These are phyloP conservation scores for Amblyornis subalaris DNA, from an alignment of 2,113 vertebrate genomes.

Conservation along the genomic window DNA sequence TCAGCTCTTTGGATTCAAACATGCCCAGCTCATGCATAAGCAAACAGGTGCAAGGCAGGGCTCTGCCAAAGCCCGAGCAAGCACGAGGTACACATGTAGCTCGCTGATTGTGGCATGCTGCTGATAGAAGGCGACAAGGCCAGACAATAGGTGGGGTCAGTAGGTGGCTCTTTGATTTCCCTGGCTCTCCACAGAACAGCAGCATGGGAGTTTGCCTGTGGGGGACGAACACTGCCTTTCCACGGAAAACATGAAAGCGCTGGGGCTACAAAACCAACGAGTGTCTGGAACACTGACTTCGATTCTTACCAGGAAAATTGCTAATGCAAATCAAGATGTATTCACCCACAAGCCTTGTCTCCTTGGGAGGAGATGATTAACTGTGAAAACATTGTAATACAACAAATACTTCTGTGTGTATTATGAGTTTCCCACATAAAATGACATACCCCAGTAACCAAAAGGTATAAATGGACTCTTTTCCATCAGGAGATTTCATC, in stretches of 20 bases:
- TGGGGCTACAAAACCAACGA: neutral
- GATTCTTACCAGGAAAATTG: neutral
- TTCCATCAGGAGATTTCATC: neutral
- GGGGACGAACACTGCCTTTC: neutral
- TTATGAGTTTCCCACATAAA: neutral
- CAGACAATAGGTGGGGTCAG: constrained; percentile 75
- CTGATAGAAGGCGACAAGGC: constrained; percentile 72
- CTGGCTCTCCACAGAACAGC: constrained; percentile 55
- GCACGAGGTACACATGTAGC: constrained; percentile 75
- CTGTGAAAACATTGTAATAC: neutral
- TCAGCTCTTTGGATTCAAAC: constrained; percentile 65
- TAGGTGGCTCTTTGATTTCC: constrained; percentile 77
- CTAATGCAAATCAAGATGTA: neutral
- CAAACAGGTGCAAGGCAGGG: constrained; percentile 76
- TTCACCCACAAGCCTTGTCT: neutral
- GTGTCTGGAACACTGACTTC: neutral
- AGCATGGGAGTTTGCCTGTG: constrained; percentile 51
- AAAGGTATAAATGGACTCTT: rapidly evolving
- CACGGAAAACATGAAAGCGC: neutral
- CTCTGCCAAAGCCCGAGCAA: constrained; percentile 66
- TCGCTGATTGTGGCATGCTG: constrained; percentile 65
- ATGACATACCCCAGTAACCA: neutral
- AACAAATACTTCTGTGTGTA: neutral
- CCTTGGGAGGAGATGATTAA: neutral
- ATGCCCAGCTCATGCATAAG: constrained; percentile 74